Percentiles rank a stretch among this genome's conserved stretches.
These are phyloP conservation scores for Pachypanchax playfairii DNA, from an alignment of 2,113 vertebrate genomes.

Conservation along the genomic window DNA sequence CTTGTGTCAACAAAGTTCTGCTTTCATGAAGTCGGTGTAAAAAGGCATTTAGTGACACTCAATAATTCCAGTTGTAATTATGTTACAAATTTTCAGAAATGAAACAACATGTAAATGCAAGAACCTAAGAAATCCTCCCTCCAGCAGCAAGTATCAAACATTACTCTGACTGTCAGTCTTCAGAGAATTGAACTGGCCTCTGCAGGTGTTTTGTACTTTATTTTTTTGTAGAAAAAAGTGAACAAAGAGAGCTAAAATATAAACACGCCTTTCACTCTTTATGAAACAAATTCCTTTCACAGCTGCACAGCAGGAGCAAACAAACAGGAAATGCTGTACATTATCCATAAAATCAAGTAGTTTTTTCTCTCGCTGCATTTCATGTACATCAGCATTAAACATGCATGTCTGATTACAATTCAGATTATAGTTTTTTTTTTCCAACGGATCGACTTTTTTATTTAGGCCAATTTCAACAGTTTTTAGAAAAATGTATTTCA, in stretches of 20 bases:
- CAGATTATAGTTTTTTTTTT: too few species aligned
- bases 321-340: background rate
- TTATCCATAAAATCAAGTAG: too few species aligned
- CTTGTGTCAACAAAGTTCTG: too few species aligned
- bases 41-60: slow-evolving; percentile 3
- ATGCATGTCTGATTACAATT: too few species aligned
- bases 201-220: slow-evolving; percentile 7
- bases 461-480: too few species aligned
- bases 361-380: too few species aligned
- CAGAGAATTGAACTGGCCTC: slow-evolving; percentile 13
- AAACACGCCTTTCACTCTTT: background rate
- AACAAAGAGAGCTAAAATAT: background rate
- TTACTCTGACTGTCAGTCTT: background rate
- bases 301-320: background rate
- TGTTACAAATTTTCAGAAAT: background rate
- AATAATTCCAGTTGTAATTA: background rate
- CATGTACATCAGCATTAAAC: too few species aligned
- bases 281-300: background rate
- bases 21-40: slow-evolving; percentile 5
- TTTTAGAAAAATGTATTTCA: too few species aligned
- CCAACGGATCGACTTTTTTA: too few species aligned
- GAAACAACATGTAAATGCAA: background rate
- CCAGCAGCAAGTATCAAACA: background rate
- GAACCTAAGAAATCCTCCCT: slow-evolving; percentile 4
- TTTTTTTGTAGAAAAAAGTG: background rate